Percentiles rank a stretch among this genome's conserved stretches.
Conservation (phyloP, 2,797 vertebrate genomes). For the Lutjanus campechanus region DNA sequence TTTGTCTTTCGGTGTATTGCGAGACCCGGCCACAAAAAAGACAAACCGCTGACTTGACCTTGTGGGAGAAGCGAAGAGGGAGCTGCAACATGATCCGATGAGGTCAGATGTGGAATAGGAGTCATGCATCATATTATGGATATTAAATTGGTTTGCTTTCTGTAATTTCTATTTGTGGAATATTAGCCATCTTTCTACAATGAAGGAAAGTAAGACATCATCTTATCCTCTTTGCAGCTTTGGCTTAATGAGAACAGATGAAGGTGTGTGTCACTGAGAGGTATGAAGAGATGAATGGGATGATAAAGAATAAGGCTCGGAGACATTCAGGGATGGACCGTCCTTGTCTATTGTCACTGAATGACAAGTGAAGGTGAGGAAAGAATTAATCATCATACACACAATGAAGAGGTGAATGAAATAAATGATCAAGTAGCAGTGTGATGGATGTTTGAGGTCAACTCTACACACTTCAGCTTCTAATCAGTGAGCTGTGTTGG, state of each 20-base stretch:
- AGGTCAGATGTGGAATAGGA: conserved; percentile 18
- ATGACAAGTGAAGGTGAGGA: conserved; percentile 43
- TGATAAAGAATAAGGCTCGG: conserved; percentile 22
- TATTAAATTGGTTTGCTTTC: conserved; percentile 27
- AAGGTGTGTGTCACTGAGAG: conserved; percentile 22
- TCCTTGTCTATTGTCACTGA: conserved; percentile 35
- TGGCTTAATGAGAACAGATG: conserved; percentile 44
- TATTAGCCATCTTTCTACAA: neutral
- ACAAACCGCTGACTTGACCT: conserved; percentile 20
- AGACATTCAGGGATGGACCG: conserved; percentile 5
- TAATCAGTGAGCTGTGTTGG: neutral
- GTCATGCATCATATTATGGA: conserved; percentile 6
- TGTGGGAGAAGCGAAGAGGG: neutral
- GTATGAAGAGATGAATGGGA: conserved; percentile 10
- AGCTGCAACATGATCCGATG: neutral
- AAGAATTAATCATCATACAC: conserved; percentile 30
- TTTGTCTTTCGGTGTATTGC: neutral
- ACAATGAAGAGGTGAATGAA: conserved; percentile 21
- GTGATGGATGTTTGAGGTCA: conserved; percentile 23
- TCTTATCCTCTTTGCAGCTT: neutral
- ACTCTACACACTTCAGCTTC: neutral
- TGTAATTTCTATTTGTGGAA: conserved; percentile 24
- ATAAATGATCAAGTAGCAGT: conserved; percentile 15
- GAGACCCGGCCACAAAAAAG: neutral
- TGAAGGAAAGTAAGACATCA: neutral